Base-by-base conservation (phyloP, 2,888 invertebrate species). In the Calliphora vomitoria region DNA sequence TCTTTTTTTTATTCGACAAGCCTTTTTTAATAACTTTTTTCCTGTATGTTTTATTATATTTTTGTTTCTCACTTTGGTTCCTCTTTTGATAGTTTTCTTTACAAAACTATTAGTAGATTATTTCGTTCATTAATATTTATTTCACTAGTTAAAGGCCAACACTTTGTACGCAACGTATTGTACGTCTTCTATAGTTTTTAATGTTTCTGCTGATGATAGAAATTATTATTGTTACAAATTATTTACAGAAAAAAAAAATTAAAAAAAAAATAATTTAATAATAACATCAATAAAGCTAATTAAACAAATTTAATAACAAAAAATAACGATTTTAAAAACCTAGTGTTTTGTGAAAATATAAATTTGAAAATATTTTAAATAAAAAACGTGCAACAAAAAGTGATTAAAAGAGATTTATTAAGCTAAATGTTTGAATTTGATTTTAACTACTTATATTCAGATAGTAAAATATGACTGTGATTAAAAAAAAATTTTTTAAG, bases 21-120 rank as follows among this genome's bases (percentile, higher is more conserved):
- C 79, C 72, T 74, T 86, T 80, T 25, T 76, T 82, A 60, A 78
- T 82, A 85, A 75, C 15, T 44, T 80, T 64, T 55, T 72, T 76
- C 31, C 15, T 69, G 31, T 25, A 25, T 50, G 0, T 53, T 55
- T 38, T 41, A 11, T 64, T 47, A 25, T 6, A 35, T 62, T 75
- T 50, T 71, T 68, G 35, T 72, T 66, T 3, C 15, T 50, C 60
- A 60, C 41, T 47, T 60, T 25, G 31, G 6, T 64, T 81, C 68
- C 62, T 76, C 41, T 50, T 68, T 69, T 74, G 47, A 85, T 35
- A 38, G 68, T 75, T 74, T 68, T 75, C n/a, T 47, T 18, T 58
- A 64, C 64, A 38, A 64, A 85, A 76, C 47, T 81, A 76, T 85
- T 85, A 76, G 18, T 71, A 35, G 6, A 60, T 47, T 64, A 25